Evolutionary conservation across 1,140 invertebrate genomes (phyloP), one percentile per base, ranked within the genome.

Genomic region (Caerostris extrusa): DNA sequence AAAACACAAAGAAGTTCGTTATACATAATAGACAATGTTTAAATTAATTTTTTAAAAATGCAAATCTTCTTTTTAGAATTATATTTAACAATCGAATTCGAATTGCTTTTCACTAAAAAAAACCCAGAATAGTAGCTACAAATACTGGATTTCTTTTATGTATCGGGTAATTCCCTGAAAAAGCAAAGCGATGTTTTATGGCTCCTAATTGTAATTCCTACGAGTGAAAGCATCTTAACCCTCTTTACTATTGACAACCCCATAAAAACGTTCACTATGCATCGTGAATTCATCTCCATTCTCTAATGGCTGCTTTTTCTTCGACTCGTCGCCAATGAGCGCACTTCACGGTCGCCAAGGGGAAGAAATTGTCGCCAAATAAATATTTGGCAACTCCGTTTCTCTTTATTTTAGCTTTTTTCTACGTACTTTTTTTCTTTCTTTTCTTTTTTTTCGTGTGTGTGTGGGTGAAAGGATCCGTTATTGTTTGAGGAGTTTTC

Each of bases 151-250:
- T 77, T 77, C 71, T 77, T 77, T 77, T 53, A 77, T 50, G 34
- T 53, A 77, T 50, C 8, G 71, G 53, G 71, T 77, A 77, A 77
- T 77, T 88, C 7, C 86, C 57, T n/a, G n/a, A n/a, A 7, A 8
- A 57, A 60, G 83, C 83, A 56, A 90, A 90, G 55, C 67, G 88
- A 82, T 91, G 77, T 91, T 91, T 91, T 91, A 91, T 58, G 55
- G 56, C 90, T 82, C 69, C 90, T 91, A 91, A 85, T 92, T 92
- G 82, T 85, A 53, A 92, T 92, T 92, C 90, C 58, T 8, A 12
- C 3, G 77, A 64, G 90, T 57, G 50, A 77, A 55, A 64, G 58
- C 90, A 69, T 60, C 81, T 92, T 92, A 92, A 77, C 81, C 90
- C 90, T 85, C 81, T 92, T 92, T 92, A 92, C 56, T 56, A 58